phyloP scores from a whole-genome alignment of 2,113 vertebrate species.

The Piaya cayana region DNA sequence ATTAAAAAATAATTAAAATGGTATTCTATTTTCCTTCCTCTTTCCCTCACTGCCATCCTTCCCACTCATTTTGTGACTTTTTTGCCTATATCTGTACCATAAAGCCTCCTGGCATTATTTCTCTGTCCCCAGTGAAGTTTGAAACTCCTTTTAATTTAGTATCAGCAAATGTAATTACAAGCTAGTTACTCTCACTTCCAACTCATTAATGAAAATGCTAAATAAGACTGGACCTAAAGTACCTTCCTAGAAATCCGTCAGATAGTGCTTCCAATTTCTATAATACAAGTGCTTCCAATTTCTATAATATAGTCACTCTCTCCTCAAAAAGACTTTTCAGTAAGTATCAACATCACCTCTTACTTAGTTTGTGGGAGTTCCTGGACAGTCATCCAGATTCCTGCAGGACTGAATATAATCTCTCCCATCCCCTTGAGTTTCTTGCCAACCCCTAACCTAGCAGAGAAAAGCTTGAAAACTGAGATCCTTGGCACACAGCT shows the following conservation, averaged over 20 bases:
- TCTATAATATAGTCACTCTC: neutral
- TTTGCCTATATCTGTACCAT: neutral
- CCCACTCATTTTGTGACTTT: neutral
- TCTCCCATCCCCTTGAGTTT: conserved; percentile 10
- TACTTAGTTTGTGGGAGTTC: neutral
- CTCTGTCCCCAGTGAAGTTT: conserved; percentile 16
- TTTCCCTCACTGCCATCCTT: neutral
- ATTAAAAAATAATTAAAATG: conserved; percentile 20
- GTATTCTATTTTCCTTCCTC: conserved; percentile 14
- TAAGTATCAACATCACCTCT: neutral
- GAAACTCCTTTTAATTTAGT: conserved; percentile 47
- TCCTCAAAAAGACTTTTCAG: neutral
- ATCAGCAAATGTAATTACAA: conserved; percentile 56
- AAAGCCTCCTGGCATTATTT: neutral
- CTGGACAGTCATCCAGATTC: conserved; percentile 10
- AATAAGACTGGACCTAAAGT: conserved; percentile 16
- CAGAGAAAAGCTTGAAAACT: conserved; percentile 14
- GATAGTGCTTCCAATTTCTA: neutral
- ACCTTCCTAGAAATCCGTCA: conserved; percentile 16
- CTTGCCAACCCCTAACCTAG: conserved; percentile 1
- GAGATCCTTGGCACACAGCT: conserved; percentile 14
- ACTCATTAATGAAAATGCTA: conserved; percentile 46
- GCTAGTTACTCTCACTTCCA: conserved; percentile 40
- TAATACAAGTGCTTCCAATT: neutral
- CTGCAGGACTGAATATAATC: neutral